phyloP scores from a whole-genome alignment of 2,113 vertebrate genomes.

The Scomber japonicus region DNA sequence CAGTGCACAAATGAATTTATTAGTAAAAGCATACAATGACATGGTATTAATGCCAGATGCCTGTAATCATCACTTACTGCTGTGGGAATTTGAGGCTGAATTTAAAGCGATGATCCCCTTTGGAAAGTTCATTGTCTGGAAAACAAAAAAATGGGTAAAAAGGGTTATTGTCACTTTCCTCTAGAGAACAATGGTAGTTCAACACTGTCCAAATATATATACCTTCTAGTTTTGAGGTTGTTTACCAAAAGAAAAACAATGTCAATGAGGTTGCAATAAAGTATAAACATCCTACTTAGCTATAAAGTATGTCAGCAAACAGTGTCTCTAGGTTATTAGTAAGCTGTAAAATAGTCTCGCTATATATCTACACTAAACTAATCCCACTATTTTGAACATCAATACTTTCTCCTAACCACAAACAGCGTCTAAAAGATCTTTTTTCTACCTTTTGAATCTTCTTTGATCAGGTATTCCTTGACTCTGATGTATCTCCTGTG shows the following conservation, averaged over 20 bases:
- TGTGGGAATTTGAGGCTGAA: slow-evolving; percentile 75
- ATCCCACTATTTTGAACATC: too few species aligned
- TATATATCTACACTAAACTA: too few species aligned
- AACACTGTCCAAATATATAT: too few species aligned
- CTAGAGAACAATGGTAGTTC: not conserved
- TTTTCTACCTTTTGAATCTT: slow-evolving; percentile 45
- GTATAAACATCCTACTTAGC: too few species aligned
- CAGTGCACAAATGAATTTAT: not conserved
- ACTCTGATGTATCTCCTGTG: slow-evolving; percentile 20
- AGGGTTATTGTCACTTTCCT: not conserved
- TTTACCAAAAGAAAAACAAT: too few species aligned
- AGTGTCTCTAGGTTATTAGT: too few species aligned
- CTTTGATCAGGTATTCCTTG: slow-evolving; percentile 63
- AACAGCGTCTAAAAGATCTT: too few species aligned
- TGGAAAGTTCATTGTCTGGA: slow-evolving; percentile 59
- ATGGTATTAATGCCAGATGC: not conserved
- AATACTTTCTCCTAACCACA: too few species aligned
- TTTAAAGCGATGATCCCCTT: slow-evolving; percentile 68
- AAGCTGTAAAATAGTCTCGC: too few species aligned
- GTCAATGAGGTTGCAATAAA: too few species aligned
- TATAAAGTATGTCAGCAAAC: too few species aligned
- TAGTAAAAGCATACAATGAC: not conserved
- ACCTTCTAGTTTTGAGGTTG: too few species aligned
- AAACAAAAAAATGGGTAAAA: slow-evolving; percentile 8
- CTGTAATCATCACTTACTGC: slow-evolving; percentile 52